Evolutionary conservation across 2,113 vertebrate genomes (phyloP).

Genomic region (Xerus inauris): DNA sequence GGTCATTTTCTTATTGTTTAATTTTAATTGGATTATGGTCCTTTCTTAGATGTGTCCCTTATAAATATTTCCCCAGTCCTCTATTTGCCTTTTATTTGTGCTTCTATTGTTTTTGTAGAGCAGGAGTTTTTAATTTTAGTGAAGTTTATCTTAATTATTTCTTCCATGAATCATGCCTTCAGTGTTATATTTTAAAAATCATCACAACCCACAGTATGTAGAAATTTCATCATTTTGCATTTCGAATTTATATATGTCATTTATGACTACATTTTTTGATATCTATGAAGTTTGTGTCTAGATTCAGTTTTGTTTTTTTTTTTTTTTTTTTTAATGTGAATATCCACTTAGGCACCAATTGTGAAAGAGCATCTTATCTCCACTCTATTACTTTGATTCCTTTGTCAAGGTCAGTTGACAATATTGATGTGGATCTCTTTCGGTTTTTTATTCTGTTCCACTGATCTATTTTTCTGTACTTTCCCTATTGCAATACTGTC

Average conservation of each 20-base stretch:
- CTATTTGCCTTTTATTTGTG: background rate
- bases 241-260: background rate
- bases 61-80: background rate
- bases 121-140: background rate
- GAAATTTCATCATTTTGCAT: background rate
- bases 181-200: background rate
- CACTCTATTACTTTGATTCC: background rate
- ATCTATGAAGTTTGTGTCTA: background rate
- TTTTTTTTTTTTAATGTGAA: background rate
- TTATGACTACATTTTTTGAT: background rate
- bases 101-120: background rate
- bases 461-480: background rate
- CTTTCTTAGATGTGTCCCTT: background rate
- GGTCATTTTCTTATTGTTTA: background rate
- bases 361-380: background rate
- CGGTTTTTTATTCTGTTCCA: background rate
- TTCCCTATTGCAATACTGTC: background rate
- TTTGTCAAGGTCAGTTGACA: background rate
- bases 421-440: background rate
- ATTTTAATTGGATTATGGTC: background rate
- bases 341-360: background rate
- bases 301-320: background rate
- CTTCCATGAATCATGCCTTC: background rate
- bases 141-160: background rate
- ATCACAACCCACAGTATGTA: background rate